Evolutionary conservation across 1,140 invertebrate genomes (phyloP), one percentile per base, ranked within the genome.

Genomic region (Caerostris darwini): DNA sequence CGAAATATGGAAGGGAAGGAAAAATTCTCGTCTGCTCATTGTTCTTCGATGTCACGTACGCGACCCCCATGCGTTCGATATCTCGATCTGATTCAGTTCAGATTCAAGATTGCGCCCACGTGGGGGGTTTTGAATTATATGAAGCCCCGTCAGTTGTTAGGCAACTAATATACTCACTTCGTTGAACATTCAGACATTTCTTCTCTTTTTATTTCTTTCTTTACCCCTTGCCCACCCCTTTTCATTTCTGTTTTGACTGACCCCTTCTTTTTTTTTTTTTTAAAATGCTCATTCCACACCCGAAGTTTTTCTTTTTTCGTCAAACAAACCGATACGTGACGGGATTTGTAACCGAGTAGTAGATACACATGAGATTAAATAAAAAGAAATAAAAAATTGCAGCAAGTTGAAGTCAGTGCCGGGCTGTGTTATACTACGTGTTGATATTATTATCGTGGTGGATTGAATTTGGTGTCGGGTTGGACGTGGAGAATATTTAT

Each of bases 101-200:
- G 85, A 93, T 93, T 93, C 92, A 86, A 77, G 83, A 61, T 53
- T 67, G n/a, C 56, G 17, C 64, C 54, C 59, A 64, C 81, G 83
- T 69, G 83, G 92, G 82, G 34, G 34, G 83, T 93, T 87, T 93
- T 93, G 92, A 93, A 93, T 93, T 93, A 93, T 83, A 93, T 87
- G 92, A 93, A 87, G 54, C 92, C 77, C 82, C 12, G 64, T 19
- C 92, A 93, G 83, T 93, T 93, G 92, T 93, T 93, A 87, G 92
- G 82, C 82, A 93, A 93, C 92, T 93, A 93, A 93, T 93, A 93
- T 67, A 93, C 92, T 93, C 82, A 64, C 83, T 86, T 93, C 92
- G 83, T 87, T 93, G 82, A 93, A 87, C 92, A 93, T 93, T 87
- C 83, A 93, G 92, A 69, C 53, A 57, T 71, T 93, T 77, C 59